Conservation (phyloP, 2,113 vertebrate genomes). For the Pungitius pungitius region DNA sequence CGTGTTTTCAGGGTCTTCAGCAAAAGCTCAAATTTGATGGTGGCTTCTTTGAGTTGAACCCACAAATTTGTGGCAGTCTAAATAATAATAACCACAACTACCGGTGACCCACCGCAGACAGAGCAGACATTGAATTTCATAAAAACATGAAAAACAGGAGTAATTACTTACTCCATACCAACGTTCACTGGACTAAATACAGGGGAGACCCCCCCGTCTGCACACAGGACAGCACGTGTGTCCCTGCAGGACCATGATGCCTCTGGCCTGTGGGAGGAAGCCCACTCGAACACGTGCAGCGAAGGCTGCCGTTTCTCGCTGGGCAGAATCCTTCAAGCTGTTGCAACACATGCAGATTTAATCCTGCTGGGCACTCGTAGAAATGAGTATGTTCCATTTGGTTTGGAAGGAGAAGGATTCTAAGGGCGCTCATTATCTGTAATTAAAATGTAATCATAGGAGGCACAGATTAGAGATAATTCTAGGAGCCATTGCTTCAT, state of each 20-base stretch:
- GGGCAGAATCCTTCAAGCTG: slow-evolving; percentile 16
- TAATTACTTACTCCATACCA: slow-evolving; percentile 8
- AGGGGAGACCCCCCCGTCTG: slow-evolving; percentile 33
- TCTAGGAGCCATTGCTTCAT: background rate
- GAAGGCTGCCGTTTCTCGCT: slow-evolving; percentile 1
- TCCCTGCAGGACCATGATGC: slow-evolving; percentile 4
- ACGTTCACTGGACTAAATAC: background rate
- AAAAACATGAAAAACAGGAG: background rate
- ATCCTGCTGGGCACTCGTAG: slow-evolving; percentile 1
- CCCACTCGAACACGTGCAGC: slow-evolving; percentile 27
- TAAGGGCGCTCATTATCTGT: slow-evolving; percentile 8
- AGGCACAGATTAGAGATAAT: slow-evolving; percentile 1
- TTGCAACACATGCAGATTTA: slow-evolving; percentile 15
- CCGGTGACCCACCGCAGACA: background rate
- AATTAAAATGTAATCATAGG: slow-evolving; percentile 47
- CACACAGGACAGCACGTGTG: background rate
- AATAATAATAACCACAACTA: background rate
- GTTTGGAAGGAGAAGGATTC: slow-evolving; percentile 3
- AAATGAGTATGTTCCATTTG: background rate
- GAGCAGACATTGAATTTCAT: background rate
- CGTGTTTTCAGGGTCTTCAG: background rate
- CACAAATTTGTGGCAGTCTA: background rate
- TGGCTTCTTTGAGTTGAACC: background rate
- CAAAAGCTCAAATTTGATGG: background rate
- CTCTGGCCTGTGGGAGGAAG: slow-evolving; percentile 42